Evolutionary conservation across 2,797 vertebrate genomes (phyloP).

Genomic region (Hypotaenidia okinawae): DNA sequence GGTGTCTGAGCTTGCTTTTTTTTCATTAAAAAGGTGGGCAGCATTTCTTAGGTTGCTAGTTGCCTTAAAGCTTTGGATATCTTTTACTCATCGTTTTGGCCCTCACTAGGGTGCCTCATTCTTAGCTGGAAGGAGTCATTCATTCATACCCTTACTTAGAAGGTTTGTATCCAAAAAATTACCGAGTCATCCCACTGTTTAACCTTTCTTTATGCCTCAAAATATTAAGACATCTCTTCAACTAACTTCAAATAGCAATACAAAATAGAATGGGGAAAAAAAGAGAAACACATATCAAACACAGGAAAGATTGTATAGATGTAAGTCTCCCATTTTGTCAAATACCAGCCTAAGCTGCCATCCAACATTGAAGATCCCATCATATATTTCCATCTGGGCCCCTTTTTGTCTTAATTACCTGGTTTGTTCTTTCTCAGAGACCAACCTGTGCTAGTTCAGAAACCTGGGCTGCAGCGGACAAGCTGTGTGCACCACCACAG

Average conservation of each 20-base stretch:
- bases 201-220: background rate
- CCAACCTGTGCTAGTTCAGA: background rate
- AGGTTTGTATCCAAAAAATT: background rate
- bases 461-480: background rate
- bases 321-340: background rate
- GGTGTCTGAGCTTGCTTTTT: background rate
- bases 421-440: background rate
- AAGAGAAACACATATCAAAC: background rate
- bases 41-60: background rate
- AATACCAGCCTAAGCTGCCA: background rate
- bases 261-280: fast-evolving
- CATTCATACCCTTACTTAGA: background rate
- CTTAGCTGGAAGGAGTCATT: background rate
- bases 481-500: fast-evolving
- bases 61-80: background rate
- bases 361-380: background rate
- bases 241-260: background rate
- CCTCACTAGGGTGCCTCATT: background rate
- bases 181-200: background rate
- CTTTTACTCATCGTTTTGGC: background rate
- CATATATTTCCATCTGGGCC: background rate
- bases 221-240: background rate
- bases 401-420: background rate
- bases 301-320: background rate
- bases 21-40: background rate